Base-by-base conservation (phyloP, 2,797 vertebrate genomes). In the Octomys mimax region DNA sequence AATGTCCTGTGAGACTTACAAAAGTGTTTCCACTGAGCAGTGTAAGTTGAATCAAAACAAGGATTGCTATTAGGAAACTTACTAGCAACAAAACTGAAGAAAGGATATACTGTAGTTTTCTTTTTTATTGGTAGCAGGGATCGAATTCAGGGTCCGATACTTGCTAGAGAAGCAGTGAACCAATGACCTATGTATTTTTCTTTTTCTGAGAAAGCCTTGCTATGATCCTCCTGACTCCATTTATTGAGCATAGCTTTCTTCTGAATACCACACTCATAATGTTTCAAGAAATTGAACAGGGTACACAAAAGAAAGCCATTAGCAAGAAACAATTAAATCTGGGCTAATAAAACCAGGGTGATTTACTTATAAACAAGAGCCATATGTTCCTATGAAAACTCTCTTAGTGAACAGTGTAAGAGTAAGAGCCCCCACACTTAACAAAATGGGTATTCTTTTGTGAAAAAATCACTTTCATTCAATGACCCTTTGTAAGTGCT, bases 401-500 rank as follows among this genome's bases (percentile, higher is more conserved):
- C 31, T 85, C 61, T 91, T 39, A 88, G 26, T 95, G 36, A 77
- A 57, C 14, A 71, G 66, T 33, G 92, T 42, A 89, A 86, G 28
- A 31, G 71, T 21, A 97, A 78, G 11, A 82, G 14, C 24, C 33
- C 75, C 68, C 36, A 2, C 59, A 86, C 75, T 75, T 78, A 68
- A 89, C 2, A 59, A 11, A 24, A 94, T 19, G 9, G 84, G 3
- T 78, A 94, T 54, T 78, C 95, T 54, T 96, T 96, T 82, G 90
- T 28, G 59, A 92, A 92, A 92, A 73, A 79, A 90, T 22, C 26
- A 79, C 62, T 42, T 84, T 73, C 21, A 90, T 36, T 70, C 26
- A 80, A 91, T 61, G 33, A 89, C 3, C 9, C 78, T 95, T 71
- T 28, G 73, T 77, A 86, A 95, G 64, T 36, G 39, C 61, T 73